phyloP scores from a whole-genome alignment of 2,113 vertebrate genomes.

The Alaudala cheleensis region DNA sequence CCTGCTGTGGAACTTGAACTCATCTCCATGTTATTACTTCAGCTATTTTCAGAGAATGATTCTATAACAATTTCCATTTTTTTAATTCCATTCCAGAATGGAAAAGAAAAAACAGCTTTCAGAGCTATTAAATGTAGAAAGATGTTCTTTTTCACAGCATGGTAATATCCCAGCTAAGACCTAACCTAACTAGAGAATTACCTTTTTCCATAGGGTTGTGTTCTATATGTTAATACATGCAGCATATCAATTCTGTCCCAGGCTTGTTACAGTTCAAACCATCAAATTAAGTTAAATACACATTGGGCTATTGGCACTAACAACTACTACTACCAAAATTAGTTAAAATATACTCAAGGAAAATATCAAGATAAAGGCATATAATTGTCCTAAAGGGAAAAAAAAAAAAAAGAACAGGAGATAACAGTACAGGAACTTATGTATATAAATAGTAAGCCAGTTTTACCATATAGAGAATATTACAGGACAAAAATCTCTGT shows the following conservation, averaged over 20 bases:
- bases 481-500: background rate
- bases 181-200: background rate
- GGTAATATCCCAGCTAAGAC: background rate
- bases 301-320: background rate
- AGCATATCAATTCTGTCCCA: background rate
- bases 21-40: slow-evolving; percentile 31
- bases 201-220: background rate
- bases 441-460: background rate
- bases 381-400: background rate
- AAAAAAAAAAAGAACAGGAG: background rate
- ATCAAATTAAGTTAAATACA: slow-evolving; percentile 1
- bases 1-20: background rate
- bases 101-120: background rate
- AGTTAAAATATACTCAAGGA: background rate
- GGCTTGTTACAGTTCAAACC: background rate
- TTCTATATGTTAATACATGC: background rate
- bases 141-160: background rate
- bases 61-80: slow-evolving; percentile 5
- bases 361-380: background rate
- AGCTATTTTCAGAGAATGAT: slow-evolving; percentile 19
- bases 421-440: background rate
- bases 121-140: background rate
- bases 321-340: background rate
- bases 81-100: background rate
- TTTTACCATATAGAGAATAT: background rate